Percentiles rank a stretch among this genome's conserved stretches.
Conservation (phyloP, 2,797 vertebrate species). For the Capromys pilorides region DNA sequence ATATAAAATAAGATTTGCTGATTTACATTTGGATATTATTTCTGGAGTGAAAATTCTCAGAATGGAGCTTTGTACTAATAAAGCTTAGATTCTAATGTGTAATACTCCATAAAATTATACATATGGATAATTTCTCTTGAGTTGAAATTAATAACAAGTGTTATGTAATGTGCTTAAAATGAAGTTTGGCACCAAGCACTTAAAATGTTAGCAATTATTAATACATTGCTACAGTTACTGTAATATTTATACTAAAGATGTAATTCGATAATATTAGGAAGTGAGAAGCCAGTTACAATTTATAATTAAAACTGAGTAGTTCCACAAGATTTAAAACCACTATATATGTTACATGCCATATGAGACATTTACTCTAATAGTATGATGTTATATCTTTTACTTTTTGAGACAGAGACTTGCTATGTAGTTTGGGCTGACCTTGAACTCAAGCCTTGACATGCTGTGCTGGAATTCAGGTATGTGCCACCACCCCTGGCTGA, state of each 20-base stretch:
- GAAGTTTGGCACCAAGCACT: neutral
- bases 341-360: neutral
- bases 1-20: neutral
- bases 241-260: slow-evolving; percentile 30
- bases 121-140: neutral
- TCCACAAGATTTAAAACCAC: neutral
- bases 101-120: slow-evolving; percentile 1
- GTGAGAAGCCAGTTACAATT: neutral
- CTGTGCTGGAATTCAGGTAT: neutral
- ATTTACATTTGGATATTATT: neutral
- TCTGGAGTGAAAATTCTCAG: neutral
- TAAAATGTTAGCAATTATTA: slow-evolving; percentile 3
- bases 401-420: neutral
- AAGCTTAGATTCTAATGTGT: slow-evolving; percentile 11
- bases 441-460: neutral
- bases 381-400: neutral
- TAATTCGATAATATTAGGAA: slow-evolving; percentile 9
- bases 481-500: neutral
- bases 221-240: neutral
- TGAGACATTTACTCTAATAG: neutral
- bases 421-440: neutral
- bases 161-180: neutral
- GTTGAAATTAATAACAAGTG: neutral
- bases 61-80: neutral
- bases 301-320: neutral